phyloP scores from a whole-genome alignment of 1,140 invertebrate species.

The Bicyclus anynana region DNA sequence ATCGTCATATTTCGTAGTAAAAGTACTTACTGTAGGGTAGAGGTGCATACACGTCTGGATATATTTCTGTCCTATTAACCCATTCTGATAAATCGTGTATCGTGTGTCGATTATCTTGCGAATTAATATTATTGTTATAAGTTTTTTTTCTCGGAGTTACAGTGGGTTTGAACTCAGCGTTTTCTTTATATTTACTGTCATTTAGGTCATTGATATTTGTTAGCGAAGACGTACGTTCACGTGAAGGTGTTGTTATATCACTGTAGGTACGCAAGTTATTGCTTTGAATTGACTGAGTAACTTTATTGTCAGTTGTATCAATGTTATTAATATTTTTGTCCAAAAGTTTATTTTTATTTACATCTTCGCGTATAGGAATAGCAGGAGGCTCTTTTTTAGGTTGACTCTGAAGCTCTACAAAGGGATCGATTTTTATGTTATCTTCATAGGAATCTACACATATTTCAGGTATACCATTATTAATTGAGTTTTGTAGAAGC shows the following conservation, averaged over 20 bases:
- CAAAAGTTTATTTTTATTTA: background rate
- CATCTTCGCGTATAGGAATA: conserved; percentile 9
- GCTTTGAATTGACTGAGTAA: background rate
- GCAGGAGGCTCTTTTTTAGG: background rate
- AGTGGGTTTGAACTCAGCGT: background rate
- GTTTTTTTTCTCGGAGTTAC: background rate
- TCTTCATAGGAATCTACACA: background rate
- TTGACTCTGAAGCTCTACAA: background rate
- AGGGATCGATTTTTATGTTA: background rate
- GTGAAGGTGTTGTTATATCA: background rate
- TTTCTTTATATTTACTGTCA: background rate
- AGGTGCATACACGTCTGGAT: conserved; percentile 69
- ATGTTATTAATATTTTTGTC: background rate
- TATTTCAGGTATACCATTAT: background rate
- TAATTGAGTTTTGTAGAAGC: conserved; percentile 35
- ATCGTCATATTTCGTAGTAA: too few species aligned
- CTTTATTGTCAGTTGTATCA: background rate
- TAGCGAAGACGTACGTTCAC: background rate
- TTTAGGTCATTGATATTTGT: background rate
- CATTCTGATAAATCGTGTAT: conserved; percentile 56
- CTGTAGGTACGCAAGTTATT: background rate
- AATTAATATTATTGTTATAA: conserved; percentile 12
- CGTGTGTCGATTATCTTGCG: conserved; percentile 50
- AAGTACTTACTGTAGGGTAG: conserved; percentile 69
- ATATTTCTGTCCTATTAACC: conserved; percentile 60